Conservation (phyloP, 2,888 invertebrate species). For the Resseliella maxima region DNA sequence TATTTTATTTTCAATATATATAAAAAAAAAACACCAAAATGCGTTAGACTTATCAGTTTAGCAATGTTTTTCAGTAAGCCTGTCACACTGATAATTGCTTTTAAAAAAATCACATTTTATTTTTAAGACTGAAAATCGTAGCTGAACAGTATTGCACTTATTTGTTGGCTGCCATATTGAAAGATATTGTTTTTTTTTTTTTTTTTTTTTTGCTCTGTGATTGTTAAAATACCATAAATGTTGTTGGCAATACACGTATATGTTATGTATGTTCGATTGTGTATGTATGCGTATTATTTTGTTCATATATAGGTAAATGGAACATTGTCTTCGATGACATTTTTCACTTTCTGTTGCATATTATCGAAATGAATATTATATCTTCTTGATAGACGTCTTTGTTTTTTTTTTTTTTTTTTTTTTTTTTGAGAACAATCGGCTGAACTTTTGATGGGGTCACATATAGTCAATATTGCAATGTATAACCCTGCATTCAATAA, state of each 20-base stretch:
- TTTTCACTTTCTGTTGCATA: background rate
- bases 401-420: background rate
- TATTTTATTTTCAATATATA: background rate
- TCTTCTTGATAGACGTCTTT: too few relatives aligned
- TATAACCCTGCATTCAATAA: background rate
- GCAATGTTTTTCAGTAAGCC: background rate
- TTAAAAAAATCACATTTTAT: background rate
- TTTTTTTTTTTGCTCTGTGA: background rate
- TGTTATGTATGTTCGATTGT: background rate
- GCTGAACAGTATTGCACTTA: conserved; percentile 35
- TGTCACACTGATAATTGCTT: background rate
- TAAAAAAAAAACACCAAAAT: background rate
- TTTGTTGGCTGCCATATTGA: conserved; percentile 45
- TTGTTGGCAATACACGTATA: too few relatives aligned
- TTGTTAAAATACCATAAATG: conserved; percentile 38
- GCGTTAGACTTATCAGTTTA: background rate
- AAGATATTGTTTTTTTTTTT: background rate
- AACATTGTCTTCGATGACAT: conserved; percentile 12
- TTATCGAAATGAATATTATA: background rate
- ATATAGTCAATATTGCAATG: background rate
- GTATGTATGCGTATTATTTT: conserved; percentile 17
- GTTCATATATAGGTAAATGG: background rate
- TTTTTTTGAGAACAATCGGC: background rate
- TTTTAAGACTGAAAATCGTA: background rate
- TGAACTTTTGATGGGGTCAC: background rate